Conservation (phyloP, 2,888 invertebrate genomes). For the Thymelicus lineola region DNA sequence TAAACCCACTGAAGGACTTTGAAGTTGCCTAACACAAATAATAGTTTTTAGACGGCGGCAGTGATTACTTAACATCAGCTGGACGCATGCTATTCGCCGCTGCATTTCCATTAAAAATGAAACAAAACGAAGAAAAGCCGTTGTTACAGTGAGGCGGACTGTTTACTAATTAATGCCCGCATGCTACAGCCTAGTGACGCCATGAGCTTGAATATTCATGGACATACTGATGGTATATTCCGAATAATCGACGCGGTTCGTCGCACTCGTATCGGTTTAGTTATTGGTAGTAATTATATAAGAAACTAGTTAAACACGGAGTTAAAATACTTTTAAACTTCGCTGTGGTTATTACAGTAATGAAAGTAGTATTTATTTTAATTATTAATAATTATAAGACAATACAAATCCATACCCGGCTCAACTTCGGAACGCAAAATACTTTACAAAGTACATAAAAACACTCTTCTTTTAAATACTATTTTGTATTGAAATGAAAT, state of each 20-base stretch:
- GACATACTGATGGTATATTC: background rate
- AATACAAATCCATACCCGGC: no score
- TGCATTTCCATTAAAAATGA: conserved; percentile 30
- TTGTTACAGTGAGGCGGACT: conserved; percentile 70
- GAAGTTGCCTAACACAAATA: background rate
- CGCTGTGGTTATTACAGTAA: no score
- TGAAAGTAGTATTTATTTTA: no score
- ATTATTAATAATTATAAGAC: no score
- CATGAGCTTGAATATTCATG: conserved; percentile 41
- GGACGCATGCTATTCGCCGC: conserved; percentile 20
- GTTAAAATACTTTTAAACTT: no score
- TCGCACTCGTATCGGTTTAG: background rate
- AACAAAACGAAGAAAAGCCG: conserved; percentile 41
- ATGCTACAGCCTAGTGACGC: conserved; percentile 62
- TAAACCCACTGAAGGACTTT: background rate
- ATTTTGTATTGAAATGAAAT: no score
- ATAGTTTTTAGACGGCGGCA: conserved; percentile 6
- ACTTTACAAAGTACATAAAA: no score
- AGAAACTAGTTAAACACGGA: background rate
- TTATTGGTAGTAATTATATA: background rate
- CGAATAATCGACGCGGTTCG: background rate
- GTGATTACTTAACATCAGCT: conserved; percentile 22
- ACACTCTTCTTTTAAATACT: no score
- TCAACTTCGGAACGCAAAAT: no score
- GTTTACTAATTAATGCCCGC: conserved; percentile 82